Base-by-base conservation (phyloP, 2,888 invertebrate species). In the Chrysotoxum bicinctum region DNA sequence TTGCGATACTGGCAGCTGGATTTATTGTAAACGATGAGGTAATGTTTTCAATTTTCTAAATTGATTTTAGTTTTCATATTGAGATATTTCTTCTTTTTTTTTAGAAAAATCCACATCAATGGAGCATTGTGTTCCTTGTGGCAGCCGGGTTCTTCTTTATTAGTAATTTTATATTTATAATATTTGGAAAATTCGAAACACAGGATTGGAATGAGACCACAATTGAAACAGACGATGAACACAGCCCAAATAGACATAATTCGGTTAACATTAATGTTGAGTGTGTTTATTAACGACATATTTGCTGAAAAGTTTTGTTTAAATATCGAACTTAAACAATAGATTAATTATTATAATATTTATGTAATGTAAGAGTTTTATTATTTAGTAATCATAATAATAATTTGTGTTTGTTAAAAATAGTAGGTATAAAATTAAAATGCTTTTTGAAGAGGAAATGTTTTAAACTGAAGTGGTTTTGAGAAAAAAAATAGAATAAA, bases 91-190 rank as follows among this genome's bases (percentile, higher is more conserved):
- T 14, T 32, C 19, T 43, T 23, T 10, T 26, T 14, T 30, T 45
- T 19, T 45, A 96, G 96, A 92, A 92, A 58, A 92, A 95, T 88
- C 93, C 94, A 10, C 87, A 90, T 10, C 94, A 95, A 90, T 97
- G 97, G 97, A 93, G 94, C 64, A 93, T 93, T 81, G 95, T 96
- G 21, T 97, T 97, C 92, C 95, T 95, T 90, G 92, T 96, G 26
- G 94, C 96, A 0, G 94, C 96, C 1, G 94, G 92, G 21, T 92
- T 96, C 35, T 96, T 96, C 89, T 93, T 95, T 80, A 90, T 94
- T 60, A 94, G 95, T 32, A 95, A 95, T 89, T 91, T 95, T 7
- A 93, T 95, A 88, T 97, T 95, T 90, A 89, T 96, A 3, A 89
- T 95, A 14, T 96, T 95, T 89, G 94, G 95, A 21, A 94, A 94